Base-by-base conservation (phyloP, 1,140 invertebrate genomes). In the Drosophila pallidifrons region DNA sequence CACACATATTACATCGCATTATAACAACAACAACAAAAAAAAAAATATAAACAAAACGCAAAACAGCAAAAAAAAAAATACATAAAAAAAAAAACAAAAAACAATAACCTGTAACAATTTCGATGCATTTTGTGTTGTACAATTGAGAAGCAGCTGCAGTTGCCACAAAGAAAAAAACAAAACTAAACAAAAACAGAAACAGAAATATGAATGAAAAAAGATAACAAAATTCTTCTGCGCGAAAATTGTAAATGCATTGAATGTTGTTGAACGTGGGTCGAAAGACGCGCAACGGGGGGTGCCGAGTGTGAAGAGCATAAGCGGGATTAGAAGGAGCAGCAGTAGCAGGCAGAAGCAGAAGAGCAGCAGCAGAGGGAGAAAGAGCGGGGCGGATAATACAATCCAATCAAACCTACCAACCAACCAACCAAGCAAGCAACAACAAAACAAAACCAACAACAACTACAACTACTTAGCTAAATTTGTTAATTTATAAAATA, bases 401-500 rank as follows among this genome's bases (percentile, higher is more conserved):
- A 81, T 80, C 79, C 82, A 87, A 86, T 70, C 60, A 60, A 82
- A 73, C 73, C 76, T 66, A 85, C 81, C 82, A 69, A 83, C 77
- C 54, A 55, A 35, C 49, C 70, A 75, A 55, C 61, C 60, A 79
- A 38, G 43, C 70, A 75, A 74, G 59, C 69, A 68, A 66, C 46
- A 60, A 72, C 72, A 85, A 63, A 79, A 87, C 79, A 46, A 11
- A 20, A 74, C 58, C 60, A 83, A 76, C 71, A 68, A 73, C 70
- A 82, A 87, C 83, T 81, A 89, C 85, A 85, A 88, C 85, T 88
- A 88, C 81, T 89, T 89, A 89, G 85, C 86, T 85, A 89, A 89
- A 89, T 89, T 89, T 89, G 85, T 89, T 89, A 89, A 89, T 90
- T 90, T 89, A 85, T 90, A 85, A 89, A 81, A 85, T 83, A 88